Conservation (phyloP, 2,797 vertebrate genomes). For the Leptoclinus maculatus region DNA sequence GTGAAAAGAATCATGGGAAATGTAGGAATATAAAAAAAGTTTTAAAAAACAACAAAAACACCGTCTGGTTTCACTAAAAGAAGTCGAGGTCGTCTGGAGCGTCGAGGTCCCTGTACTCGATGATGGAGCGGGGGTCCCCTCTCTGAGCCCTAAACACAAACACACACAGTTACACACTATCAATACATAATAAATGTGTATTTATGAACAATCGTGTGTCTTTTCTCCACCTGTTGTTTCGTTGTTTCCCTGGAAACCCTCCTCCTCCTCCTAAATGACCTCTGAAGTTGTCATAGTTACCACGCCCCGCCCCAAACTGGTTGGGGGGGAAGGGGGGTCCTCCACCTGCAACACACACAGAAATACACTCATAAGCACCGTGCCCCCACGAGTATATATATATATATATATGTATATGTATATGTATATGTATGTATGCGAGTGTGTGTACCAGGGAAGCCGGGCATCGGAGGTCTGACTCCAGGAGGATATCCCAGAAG, state of each 20-base stretch:
- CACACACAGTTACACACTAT: neutral
- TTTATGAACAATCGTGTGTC: neutral
- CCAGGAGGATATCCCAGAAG: slow-evolving; percentile 82
- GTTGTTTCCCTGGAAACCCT: slow-evolving; percentile 87
- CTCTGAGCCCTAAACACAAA: slow-evolving; percentile 37
- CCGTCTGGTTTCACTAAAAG: slow-evolving; percentile 77
- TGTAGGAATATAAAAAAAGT: slow-evolving; percentile 39
- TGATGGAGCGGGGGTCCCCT: slow-evolving; percentile 91
- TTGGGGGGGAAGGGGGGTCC: slow-evolving; percentile 87
- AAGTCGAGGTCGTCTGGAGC: slow-evolving; percentile 94
- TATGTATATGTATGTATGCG: neutral
- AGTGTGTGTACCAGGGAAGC: slow-evolving; percentile 79
- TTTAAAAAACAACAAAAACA: slow-evolving; percentile 13
- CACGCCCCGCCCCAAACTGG: slow-evolving; percentile 89
- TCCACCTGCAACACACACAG: slow-evolving; percentile 50
- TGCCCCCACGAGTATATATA: neutral
- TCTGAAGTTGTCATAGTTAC: slow-evolving; percentile 91
- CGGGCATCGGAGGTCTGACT: slow-evolving; percentile 79
- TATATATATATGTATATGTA: fast-evolving
- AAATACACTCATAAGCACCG: neutral
- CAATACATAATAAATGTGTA: too few relatives aligned
- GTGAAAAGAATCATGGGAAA: slow-evolving; percentile 34
- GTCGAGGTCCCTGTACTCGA: slow-evolving; percentile 92
- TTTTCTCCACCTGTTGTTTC: slow-evolving; percentile 77
- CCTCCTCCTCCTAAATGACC: slow-evolving; percentile 82